Evolutionary conservation across 2,888 invertebrate species (phyloP).

Genomic region (Cheilosia variabilis): DNA sequence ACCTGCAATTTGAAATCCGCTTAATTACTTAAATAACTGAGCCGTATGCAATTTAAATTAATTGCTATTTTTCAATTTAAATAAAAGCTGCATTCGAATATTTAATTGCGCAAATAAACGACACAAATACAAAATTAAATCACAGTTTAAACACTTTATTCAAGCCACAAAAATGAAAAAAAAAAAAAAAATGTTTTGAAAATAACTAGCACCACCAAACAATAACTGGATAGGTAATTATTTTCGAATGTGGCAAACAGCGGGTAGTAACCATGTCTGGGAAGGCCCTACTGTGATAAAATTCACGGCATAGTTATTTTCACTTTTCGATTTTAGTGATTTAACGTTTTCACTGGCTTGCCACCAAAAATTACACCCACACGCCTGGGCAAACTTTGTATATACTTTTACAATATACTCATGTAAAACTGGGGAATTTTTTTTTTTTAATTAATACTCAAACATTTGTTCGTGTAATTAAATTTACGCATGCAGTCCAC

Average conservation of each 20-base stretch:
- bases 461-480: constrained; percentile 68
- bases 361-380: neutral
- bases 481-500: constrained; percentile 52
- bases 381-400: neutral
- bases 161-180: neutral
- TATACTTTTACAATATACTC: neutral
- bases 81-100: too few species aligned
- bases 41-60: too few species aligned
- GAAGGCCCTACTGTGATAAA: too few species aligned
- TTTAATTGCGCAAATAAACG: too few species aligned
- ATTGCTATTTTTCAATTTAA: too few species aligned
- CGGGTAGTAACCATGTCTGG: too few species aligned
- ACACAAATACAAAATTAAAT: constrained; percentile 7
- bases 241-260: neutral
- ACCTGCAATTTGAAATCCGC: too few species aligned
- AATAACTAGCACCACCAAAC: constrained; percentile 9
- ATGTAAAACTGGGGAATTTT: neutral
- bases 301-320: neutral
- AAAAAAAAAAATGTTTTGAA: neutral
- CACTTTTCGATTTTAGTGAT: constrained; percentile 6
- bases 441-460: constrained; percentile 47
- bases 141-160: neutral
- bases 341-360: neutral
- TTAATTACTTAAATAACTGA: too few species aligned
- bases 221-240: neutral